These are phyloP conservation scores for Sebastes matsubarae DNA, from an alignment of 2,797 vertebrate genomes.

Conservation along the genomic window DNA sequence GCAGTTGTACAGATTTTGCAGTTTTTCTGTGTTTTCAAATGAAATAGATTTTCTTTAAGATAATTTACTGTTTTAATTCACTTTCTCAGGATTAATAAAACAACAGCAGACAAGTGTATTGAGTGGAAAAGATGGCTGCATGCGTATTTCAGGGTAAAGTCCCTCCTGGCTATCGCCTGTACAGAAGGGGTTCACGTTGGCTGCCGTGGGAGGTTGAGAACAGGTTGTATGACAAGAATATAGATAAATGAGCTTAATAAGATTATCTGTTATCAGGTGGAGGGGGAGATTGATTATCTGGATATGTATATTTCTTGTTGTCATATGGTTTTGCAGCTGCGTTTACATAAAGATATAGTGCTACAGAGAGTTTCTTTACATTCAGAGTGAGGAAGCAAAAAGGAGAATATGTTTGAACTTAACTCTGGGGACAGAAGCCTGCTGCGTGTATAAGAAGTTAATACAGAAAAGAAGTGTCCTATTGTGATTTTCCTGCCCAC, in stretches of 20 bases:
- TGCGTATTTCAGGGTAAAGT: constrained; percentile 32
- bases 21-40: constrained; percentile 86
- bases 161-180: constrained; percentile 13
- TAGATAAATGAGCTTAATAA: constrained; percentile 46
- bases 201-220: constrained; percentile 64
- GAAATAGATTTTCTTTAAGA: constrained; percentile 80
- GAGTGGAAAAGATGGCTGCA: constrained; percentile 55
- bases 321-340: constrained; percentile 34
- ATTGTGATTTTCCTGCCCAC: neutral
- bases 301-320: constrained; percentile 28
- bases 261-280: constrained; percentile 43
- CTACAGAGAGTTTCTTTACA: constrained; percentile 53
- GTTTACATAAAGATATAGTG: constrained; percentile 41
- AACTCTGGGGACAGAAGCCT: neutral
- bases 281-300: constrained; percentile 57
- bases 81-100: constrained; percentile 95
- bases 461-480: neutral
- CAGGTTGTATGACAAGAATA: constrained; percentile 27
- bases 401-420: neutral
- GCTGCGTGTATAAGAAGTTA: neutral
- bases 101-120: constrained; percentile 60
- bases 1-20: constrained; percentile 87
- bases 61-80: constrained; percentile 90
- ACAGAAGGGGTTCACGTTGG: constrained; percentile 48
- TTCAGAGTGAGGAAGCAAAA: constrained; percentile 44